Evolutionary conservation across 2,888 invertebrate genomes (phyloP), one percentile per base, ranked within the genome.

Genomic region (Polymixis lichenea): DNA sequence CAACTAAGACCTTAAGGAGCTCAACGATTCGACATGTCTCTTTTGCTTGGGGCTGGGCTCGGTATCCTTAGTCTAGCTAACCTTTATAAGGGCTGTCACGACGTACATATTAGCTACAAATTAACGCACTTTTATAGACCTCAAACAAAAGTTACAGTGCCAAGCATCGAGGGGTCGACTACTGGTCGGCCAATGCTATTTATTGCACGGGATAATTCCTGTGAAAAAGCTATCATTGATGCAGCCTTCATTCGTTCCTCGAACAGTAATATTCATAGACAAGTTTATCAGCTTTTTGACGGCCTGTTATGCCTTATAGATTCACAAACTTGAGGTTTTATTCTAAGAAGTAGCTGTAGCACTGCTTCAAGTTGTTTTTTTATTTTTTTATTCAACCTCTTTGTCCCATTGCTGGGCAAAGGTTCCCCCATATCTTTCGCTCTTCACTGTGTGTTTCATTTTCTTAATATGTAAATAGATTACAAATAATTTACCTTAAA

Each of bases 401-500:
- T 17, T 58, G 28, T 28, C 17, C 58, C 28, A 58, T 9, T 28
- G 25, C 25, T 28, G 28, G 58, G 8, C 28, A 8, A 17, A 58
- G 28, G 3, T 28, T 17, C 25, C 28, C 28, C 58, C 25, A 56
- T 56, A 58, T 17, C 1, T 28, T 58, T 58, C 58, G 19, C 58
- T 28, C 55, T 19, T 19, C 56, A 25, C 15, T 56, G 25, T 25
- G n/a, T 56, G 13, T 4, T 60, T 32, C 11, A 32, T 22, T 32
- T 28, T 60, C 32, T 60, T 32, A 13, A 22, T 4, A 43, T 19
- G 58, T 68, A n/a, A 9, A 17, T 46, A 22, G 11, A 32, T 38
- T 5, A 38, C 11, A 19, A n/a, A 5, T 11, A 56, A 62, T 90
- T 58, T 32, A 98, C 98, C 98, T 97, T 83, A 99, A 96, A 95